A percentile compares a stretch with the other conserved stretches of the same genome.
Conservation (phyloP, 2,888 invertebrate species). For the Drosophila greeni region DNA sequence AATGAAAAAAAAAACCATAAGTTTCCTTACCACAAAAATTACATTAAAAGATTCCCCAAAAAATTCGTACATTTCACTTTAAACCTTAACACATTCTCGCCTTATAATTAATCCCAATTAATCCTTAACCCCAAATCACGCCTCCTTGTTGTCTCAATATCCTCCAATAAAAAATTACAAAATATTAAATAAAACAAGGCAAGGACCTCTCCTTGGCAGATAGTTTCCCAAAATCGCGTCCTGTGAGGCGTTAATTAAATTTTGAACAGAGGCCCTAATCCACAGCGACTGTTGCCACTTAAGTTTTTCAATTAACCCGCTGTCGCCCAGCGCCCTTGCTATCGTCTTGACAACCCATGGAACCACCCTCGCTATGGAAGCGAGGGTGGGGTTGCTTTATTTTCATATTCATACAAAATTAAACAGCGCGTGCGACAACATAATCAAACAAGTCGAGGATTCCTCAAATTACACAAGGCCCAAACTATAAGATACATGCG, state of each 20-base stretch:
- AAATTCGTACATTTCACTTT: neutral
- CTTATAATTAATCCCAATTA: conserved; percentile 22
- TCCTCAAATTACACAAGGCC: conserved; percentile 67
- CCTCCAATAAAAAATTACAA: neutral
- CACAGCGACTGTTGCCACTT: conserved; percentile 75
- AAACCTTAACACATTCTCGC: neutral
- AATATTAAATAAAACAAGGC: neutral
- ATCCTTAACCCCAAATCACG: neutral
- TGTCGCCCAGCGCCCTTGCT: conserved; percentile 4
- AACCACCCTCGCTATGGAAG: neutral
- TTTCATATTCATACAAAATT: conserved; percentile 73
- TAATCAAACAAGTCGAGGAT: conserved; percentile 73
- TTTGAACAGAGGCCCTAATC: conserved; percentile 74
- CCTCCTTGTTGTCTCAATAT: conserved; percentile 22
- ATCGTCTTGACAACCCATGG: conserved; percentile 46
- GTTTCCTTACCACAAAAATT: neutral
- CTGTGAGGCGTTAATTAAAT: conserved; percentile 69
- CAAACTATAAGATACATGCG: conserved; percentile 66
- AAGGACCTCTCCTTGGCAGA: conserved; percentile 29
- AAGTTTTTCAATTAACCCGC: conserved; percentile 75
- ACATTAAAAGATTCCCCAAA: no score
- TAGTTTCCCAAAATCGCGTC: conserved; percentile 46
- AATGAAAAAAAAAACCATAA: neutral
- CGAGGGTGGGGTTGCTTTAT: conserved; percentile 38
- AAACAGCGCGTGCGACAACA: conserved; percentile 77